Percentiles rank a stretch among this genome's conserved stretches.
These are phyloP conservation scores for Pantelozetes paolii DNA, from an alignment of 2,888 invertebrate species.

Conservation along the genomic window DNA sequence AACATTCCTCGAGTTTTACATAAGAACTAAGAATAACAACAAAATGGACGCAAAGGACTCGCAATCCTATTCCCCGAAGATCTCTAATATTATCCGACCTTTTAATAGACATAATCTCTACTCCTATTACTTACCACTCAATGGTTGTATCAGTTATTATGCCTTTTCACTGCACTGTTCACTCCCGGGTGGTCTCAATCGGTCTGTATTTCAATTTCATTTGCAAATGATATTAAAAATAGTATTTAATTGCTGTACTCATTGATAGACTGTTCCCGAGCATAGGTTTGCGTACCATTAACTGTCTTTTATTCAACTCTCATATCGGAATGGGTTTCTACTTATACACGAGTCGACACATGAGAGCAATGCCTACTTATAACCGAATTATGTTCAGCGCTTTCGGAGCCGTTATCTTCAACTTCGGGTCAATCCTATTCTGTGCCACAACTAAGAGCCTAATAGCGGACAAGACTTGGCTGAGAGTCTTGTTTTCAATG, in stretches of 20 bases:
- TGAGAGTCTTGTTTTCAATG: constrained; percentile 67
- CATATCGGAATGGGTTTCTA: constrained; percentile 77
- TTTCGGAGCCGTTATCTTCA: constrained; percentile 66
- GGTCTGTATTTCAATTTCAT: constrained; percentile 60
- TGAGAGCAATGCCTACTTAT: constrained; percentile 62
- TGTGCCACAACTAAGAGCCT: constrained; percentile 81
- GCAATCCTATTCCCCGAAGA: not conserved
- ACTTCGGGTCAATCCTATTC: constrained; percentile 78
- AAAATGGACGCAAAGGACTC: not conserved
- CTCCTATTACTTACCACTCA: constrained; percentile 41
- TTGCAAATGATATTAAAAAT: too few species aligned
- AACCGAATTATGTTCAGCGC: constrained; percentile 62
- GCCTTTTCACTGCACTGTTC: constrained; percentile 75
- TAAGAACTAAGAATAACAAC: not conserved
- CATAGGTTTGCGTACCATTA: constrained; percentile 59
- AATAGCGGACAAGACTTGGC: constrained; percentile 65
- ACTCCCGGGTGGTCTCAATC: constrained; percentile 72
- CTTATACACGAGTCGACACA: constrained; percentile 67
- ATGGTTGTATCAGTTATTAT: constrained; percentile 69
- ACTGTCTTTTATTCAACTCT: constrained; percentile 72
- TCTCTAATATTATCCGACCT: not conserved
- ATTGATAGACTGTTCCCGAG: constrained; percentile 60
- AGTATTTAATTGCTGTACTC: too few species aligned
- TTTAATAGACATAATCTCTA: constrained; percentile 26
- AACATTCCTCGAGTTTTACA: not conserved